These are phyloP conservation scores for Lordiphosa clarofinis DNA, from an alignment of 1,140 invertebrate genomes.

Conservation along the genomic window DNA sequence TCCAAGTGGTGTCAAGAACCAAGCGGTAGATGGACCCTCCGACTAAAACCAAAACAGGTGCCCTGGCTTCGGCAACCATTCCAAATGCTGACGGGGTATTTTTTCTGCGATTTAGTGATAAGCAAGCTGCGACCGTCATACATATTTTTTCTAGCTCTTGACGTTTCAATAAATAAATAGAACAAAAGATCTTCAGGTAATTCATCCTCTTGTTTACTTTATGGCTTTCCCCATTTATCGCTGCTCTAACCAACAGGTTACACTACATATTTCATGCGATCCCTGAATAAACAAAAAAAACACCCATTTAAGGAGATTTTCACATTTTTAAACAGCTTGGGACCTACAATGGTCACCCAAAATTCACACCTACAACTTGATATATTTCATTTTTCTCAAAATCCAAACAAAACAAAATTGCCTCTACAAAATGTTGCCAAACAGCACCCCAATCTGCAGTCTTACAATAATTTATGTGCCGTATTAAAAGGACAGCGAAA, in stretches of 20 bases:
- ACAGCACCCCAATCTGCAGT: conserved; percentile 67
- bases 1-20: no score
- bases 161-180: no score
- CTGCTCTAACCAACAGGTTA: conserved; percentile 4
- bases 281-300: not conserved
- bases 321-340: conserved; percentile 12
- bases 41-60: no score
- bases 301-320: conserved; percentile 2
- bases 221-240: no score
- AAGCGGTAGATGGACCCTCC: no score
- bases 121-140: no score
- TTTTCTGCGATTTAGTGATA: no score
- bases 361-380: conserved; percentile 62
- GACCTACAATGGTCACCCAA: conserved; percentile 38
- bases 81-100: no score
- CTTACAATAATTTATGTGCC: conserved; percentile 76
- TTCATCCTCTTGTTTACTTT: conserved; percentile 3
- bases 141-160: no score
- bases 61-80: no score
- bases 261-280: conserved; percentile 8
- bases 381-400: conserved; percentile 41
- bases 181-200: not conserved
- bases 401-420: not conserved
- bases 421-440: conserved; percentile 64
- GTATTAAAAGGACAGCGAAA: conserved; percentile 73